Percentiles rank a stretch among this genome's conserved stretches.
These are phyloP conservation scores for Prosapia bicincta DNA, from an alignment of 2,888 invertebrate genomes.

Conservation along the genomic window DNA sequence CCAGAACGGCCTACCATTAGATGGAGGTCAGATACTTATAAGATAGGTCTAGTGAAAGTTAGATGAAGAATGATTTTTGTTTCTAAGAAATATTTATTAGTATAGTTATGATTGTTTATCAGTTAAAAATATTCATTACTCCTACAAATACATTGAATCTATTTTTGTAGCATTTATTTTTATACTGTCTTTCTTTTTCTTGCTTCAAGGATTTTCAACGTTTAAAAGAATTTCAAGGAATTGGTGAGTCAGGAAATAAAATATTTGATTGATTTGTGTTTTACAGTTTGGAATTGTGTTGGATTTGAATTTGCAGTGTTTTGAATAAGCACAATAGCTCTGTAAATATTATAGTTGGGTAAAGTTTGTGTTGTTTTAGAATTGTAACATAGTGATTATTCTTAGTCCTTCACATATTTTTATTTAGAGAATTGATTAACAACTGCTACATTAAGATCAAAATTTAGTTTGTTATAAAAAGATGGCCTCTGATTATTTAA, in stretches of 20 bases:
- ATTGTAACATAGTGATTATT: not conserved
- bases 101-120: too few species aligned
- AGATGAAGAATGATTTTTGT: too few species aligned
- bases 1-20: too few species aligned
- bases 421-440: too few species aligned
- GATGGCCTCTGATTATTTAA: too few species aligned
- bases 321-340: not conserved
- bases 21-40: too few species aligned
- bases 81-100: too few species aligned
- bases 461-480: too few species aligned
- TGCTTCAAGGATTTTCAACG: not conserved
- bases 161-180: not conserved
- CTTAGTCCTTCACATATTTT: not conserved
- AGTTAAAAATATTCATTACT: too few species aligned
- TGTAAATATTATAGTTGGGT: not conserved
- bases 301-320: not conserved
- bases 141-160: too few species aligned
- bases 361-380: not conserved
- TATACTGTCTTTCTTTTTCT: not conserved
- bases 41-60: too few species aligned
- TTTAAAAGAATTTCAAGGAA: not conserved
- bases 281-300: not conserved
- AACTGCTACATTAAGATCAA: too few species aligned
- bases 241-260: not conserved
- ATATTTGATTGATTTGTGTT: not conserved